Percentiles rank a stretch among this genome's conserved stretches.
Evolutionary conservation across 2,797 vertebrate genomes (phyloP).

Genomic region (Otolemur crassicaudatus): DNA sequence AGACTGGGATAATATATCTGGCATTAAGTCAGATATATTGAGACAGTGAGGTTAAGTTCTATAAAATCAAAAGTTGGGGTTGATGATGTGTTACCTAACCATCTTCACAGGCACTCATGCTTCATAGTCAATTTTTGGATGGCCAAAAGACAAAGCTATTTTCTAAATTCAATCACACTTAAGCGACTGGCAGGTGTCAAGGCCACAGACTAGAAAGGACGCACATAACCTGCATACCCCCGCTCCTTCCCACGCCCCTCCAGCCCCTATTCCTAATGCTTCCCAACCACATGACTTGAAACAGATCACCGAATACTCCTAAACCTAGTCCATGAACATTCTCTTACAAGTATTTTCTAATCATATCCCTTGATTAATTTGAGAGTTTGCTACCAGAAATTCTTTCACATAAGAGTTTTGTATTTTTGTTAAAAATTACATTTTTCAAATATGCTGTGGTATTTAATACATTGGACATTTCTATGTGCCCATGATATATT

Average conservation of each 20-base stretch:
- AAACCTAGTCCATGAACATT: neutral
- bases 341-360: neutral
- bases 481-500: neutral
- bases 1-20: neutral
- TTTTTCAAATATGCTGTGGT: neutral
- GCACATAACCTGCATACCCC: rapidly evolving
- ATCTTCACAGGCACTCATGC: neutral
- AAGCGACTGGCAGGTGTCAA: neutral
- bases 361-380: neutral
- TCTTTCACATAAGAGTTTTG: neutral
- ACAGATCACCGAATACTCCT: neutral
- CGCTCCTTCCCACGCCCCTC: no score
- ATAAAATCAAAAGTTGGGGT: neutral
- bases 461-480: neutral
- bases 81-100: neutral
- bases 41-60: neutral
- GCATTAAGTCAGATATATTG: neutral
- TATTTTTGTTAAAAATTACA: neutral
- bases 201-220: neutral
- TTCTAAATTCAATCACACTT: neutral
- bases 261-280: neutral
- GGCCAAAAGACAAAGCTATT: neutral
- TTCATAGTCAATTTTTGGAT: neutral
- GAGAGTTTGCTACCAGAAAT: neutral
- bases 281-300: neutral